Evolutionary conservation across 2,113 vertebrate species (phyloP).

Genomic region (Bombycilla garrulus): DNA sequence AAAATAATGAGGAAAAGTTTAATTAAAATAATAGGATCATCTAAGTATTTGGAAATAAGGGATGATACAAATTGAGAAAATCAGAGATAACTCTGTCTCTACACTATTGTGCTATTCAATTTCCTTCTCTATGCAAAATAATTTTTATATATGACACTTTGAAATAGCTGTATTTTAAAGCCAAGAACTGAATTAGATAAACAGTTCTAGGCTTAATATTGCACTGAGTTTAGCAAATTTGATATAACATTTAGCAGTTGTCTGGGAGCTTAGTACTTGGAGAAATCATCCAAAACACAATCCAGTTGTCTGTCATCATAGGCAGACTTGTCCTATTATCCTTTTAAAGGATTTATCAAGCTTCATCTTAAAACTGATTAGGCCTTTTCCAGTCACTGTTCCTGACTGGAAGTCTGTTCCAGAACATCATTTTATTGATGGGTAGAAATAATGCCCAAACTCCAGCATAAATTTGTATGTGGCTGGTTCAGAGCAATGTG

Average conservation of each 20-base stretch:
- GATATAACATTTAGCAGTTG: background rate
- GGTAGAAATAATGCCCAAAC: background rate
- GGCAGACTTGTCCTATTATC: background rate
- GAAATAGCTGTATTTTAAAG: background rate
- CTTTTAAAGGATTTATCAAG: background rate
- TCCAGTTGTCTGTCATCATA: background rate
- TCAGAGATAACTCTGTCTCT: background rate
- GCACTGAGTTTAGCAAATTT: background rate
- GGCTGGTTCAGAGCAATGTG: background rate
- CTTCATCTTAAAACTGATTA: slow-evolving; percentile 1
- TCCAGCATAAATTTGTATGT: background rate
- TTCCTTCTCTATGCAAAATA: background rate
- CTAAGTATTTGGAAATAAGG: background rate
- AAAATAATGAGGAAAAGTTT: background rate
- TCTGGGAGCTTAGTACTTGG: background rate
- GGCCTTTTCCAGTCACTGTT: background rate
- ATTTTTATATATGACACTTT: background rate
- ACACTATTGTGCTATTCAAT: background rate
- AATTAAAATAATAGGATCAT: background rate
- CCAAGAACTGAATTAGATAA: background rate
- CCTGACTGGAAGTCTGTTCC: background rate
- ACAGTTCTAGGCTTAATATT: background rate
- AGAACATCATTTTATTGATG: background rate
- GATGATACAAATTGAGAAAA: background rate
- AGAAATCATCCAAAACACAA: background rate